Evolutionary conservation across 2,797 vertebrate genomes (phyloP).

Genomic region (Corythornis leucogaster): DNA sequence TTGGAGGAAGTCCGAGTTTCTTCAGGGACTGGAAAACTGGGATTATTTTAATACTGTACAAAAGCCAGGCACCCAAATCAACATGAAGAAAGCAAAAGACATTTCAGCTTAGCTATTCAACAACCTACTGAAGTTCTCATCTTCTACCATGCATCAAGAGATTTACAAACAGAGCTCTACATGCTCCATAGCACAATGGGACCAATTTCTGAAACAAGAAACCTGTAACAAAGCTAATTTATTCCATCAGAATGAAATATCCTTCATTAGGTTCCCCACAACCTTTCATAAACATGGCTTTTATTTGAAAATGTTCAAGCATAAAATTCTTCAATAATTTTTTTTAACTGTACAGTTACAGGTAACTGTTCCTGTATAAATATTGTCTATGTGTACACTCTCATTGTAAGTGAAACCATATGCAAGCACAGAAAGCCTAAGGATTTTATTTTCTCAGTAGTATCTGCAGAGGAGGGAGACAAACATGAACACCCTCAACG

Average conservation of each 20-base stretch:
- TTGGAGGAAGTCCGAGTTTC: neutral
- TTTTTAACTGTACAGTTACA: constrained; percentile 26
- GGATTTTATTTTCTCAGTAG: constrained; percentile 4
- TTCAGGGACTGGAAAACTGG: neutral
- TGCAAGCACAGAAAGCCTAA: neutral
- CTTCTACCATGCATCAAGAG: neutral
- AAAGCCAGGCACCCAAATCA: neutral
- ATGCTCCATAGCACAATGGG: constrained; percentile 29
- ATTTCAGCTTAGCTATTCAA: neutral
- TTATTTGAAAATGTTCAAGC: constrained; percentile 43
- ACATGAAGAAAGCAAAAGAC: neutral
- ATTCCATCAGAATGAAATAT: constrained; percentile 43
- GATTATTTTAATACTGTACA: neutral
- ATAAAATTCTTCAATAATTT: constrained; percentile 43
- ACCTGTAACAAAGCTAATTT: constrained; percentile 46
- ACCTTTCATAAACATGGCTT: constrained; percentile 21
- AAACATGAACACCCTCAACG: neutral
- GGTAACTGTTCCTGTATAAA: constrained; percentile 23
- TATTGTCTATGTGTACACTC: neutral
- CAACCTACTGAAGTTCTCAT: constrained; percentile 6
- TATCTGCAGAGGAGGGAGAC: neutral
- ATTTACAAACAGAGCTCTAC: neutral
- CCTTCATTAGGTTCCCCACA: constrained; percentile 23
- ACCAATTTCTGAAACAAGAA: constrained; percentile 51
- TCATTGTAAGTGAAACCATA: neutral